Base-by-base conservation (phyloP, 2,797 vertebrate species). In the Apodemus agrarius region DNA sequence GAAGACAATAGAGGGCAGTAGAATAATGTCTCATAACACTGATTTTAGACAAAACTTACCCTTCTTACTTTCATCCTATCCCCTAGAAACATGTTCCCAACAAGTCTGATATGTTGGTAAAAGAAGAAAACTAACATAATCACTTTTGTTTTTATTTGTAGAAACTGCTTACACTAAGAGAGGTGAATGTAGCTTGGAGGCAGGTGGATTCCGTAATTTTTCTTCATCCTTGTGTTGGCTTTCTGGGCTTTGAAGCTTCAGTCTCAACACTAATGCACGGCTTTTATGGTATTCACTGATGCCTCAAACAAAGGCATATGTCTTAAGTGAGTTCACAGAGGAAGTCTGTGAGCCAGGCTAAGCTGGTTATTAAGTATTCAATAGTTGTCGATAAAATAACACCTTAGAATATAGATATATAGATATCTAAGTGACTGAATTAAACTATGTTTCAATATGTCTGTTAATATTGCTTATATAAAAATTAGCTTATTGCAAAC, bases 1-100 rank as follows among this genome's bases (percentile, higher is more conserved):
- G 80, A 65, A 95, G 96, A 97, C 96, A 96, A 96, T 65, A 97
- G 96, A 97, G 96, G 97, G 97, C 97, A 97, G 97, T 97, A 98
- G 93, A 97, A 72, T 96, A 80, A 97, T 97, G 89, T 85, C 69
- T 87, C 80, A 92, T 94, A 85, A 9, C 83, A 82, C 11, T 46
- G 94, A 92, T 54, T 95, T 95, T 80, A 91, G 80, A 83, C 43
- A 76, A 90, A 96, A 93, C 65, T 92, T 92, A 97, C 61, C 72
- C 95, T 37, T 8, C n/a, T 72, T 72, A 21, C 4, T 90, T 74
- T 97, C n/a, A 69, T 91, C 96, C 40, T 85, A 65, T 31, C 7
- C 69, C 26, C 1, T 1, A 40, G 69, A 94, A 82, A 90, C 29
- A 80, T 69, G 19, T 54, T 91, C 52, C 69, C 65, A 93, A 94